Percentiles rank a stretch among this genome's conserved stretches.
phyloP scores from a whole-genome alignment of 2,797 vertebrate genomes.

The Etheostoma perlongum region DNA sequence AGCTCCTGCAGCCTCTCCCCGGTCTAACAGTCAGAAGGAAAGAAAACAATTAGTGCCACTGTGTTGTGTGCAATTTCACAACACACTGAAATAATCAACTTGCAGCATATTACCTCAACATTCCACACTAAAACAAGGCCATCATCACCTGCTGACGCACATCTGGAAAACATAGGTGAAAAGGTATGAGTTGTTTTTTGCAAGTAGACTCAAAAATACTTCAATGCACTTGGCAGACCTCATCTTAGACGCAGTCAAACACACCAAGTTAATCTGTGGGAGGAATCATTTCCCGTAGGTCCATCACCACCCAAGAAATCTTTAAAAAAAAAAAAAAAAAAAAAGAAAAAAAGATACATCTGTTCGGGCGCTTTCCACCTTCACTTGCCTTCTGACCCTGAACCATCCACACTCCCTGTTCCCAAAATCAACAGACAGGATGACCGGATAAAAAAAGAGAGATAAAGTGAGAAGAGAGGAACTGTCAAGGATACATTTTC shows the following conservation, averaged over 20 bases:
- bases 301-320: constrained; percentile 38
- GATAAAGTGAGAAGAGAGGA: constrained; percentile 80
- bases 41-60: constrained; percentile 13
- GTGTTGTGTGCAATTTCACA: constrained; percentile 5
- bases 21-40: constrained; percentile 81
- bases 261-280: constrained; percentile 31
- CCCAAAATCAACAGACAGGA: constrained; percentile 80
- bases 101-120: constrained; percentile 85
- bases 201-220: background rate
- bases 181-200: background rate
- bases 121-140: constrained; percentile 94
- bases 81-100: background rate
- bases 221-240: constrained; percentile 10
- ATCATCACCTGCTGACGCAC: constrained; percentile 97
- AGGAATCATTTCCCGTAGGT: constrained; percentile 60
- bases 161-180: constrained; percentile 80
- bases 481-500: constrained; percentile 90
- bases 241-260: constrained; percentile 29
- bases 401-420: constrained; percentile 72
- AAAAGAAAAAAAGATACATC: constrained; percentile 56
- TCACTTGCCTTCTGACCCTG: constrained; percentile 84
- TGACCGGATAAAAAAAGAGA: constrained; percentile 63
- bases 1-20: constrained; percentile 93
- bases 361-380: constrained; percentile 81
- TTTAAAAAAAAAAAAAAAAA: constrained; percentile 18